Percentiles rank a stretch among this genome's conserved stretches.
Conservation (phyloP, 2,113 vertebrate genomes). For the Speoplatyrhinus poulsoni region DNA sequence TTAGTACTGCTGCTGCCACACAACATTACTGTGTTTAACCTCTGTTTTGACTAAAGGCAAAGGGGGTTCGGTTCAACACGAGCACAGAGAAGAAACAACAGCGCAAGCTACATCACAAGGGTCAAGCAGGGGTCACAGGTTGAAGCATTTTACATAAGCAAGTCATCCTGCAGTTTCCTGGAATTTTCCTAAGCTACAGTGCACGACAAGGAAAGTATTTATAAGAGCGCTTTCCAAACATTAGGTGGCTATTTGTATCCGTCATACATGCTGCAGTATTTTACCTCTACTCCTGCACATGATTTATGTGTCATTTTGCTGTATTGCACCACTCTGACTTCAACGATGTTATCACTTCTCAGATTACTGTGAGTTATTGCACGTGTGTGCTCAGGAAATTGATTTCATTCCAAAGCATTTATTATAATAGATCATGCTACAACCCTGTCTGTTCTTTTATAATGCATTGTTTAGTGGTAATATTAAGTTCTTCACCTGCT, state of each 20-base stretch:
- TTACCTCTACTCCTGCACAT: conserved; percentile 43
- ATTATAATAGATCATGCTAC: conserved; percentile 25
- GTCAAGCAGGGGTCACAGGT: conserved; percentile 2
- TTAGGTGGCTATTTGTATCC: conserved; percentile 60
- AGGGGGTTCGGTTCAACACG: conserved; percentile 14
- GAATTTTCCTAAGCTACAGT: conserved; percentile 12
- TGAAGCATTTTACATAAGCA: conserved; percentile 10
- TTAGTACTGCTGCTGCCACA: background rate
- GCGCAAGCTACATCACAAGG: conserved; percentile 11
- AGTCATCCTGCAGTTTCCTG: conserved; percentile 11
- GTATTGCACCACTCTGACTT: conserved; percentile 45
- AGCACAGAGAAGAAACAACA: conserved; percentile 14
- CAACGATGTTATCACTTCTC: conserved; percentile 61
- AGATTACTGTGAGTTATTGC: conserved; percentile 59
- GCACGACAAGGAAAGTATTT: conserved; percentile 56
- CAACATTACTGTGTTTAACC: background rate
- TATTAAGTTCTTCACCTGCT: background rate
- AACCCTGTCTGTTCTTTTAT: conserved; percentile 11
- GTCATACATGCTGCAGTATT: conserved; percentile 49
- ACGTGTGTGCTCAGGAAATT: conserved; percentile 9
- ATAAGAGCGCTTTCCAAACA: conserved; percentile 49
- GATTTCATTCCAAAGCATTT: conserved; percentile 30
- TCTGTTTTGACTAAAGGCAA: background rate
- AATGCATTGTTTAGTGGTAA: background rate
- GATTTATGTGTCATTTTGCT: conserved; percentile 69